Percentiles rank a stretch among this genome's conserved stretches.
Conservation (phyloP, 2,888 invertebrate genomes). For the Piscicola geometra region DNA sequence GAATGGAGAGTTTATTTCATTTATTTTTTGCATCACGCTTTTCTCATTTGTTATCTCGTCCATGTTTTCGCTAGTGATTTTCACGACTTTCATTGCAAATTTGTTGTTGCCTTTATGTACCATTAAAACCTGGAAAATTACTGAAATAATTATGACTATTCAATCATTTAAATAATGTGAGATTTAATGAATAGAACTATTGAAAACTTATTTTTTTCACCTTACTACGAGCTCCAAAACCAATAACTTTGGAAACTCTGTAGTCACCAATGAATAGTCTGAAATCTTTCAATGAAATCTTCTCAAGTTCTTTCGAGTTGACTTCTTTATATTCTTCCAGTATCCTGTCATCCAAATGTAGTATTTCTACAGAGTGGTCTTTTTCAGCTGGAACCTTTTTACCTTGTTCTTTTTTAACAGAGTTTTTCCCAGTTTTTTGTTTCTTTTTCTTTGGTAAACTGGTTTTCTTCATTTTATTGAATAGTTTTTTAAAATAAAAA, state of each 20-base stretch:
- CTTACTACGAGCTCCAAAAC: constrained; percentile 17
- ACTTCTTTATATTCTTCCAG: not conserved
- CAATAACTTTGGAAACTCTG: not conserved
- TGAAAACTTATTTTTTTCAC: too few relatives aligned
- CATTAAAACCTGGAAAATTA: constrained; percentile 12
- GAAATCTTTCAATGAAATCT: constrained; percentile 7
- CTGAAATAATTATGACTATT: too few relatives aligned
- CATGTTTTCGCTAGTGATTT: not conserved
- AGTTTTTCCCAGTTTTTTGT: not conserved
- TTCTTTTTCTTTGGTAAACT: not conserved
- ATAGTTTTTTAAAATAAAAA: not conserved
- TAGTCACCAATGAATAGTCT: constrained; percentile 10
- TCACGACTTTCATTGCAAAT: constrained; percentile 22
- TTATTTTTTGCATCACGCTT: not conserved
- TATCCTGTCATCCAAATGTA: not conserved
- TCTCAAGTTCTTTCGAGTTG: constrained; percentile 17
- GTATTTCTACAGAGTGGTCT: not conserved
- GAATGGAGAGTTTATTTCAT: not conserved
- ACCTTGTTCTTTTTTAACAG: not conserved
- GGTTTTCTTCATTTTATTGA: not conserved
- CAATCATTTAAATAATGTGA: too few relatives aligned
- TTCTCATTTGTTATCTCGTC: constrained; percentile 9
- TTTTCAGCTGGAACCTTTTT: too few relatives aligned
- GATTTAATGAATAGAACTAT: too few relatives aligned
- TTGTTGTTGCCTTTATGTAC: constrained; percentile 16